Evolutionary conservation across 2,888 invertebrate species (phyloP), one percentile per base, ranked within the genome.

Genomic region (Selenia dentaria): DNA sequence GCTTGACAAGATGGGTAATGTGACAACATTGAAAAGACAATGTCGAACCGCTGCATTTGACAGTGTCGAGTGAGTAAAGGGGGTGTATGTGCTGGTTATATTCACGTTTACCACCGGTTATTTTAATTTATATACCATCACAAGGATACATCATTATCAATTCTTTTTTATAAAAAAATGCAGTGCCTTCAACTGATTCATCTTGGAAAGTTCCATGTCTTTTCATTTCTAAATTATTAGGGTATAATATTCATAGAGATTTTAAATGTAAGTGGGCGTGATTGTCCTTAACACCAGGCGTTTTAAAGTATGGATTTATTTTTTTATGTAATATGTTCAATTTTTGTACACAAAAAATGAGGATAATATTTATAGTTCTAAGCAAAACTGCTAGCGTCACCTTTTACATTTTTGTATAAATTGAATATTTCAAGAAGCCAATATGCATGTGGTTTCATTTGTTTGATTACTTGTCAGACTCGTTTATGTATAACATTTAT

Each of bases 141-240:
- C 63, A 72, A 64, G 56, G 58, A 57, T 44, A 54, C 42, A 52
- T 59, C 40, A 28, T 50, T 52, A 39, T 61, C 47, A 37, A 56
- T 62, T 41, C 66, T 48, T 12, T 26, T 38, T 63, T 68, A 68
- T 63, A 63, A 63, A 64, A 67, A 70, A 79, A 78, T 74, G 78
- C 85, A 86, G 87, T 87, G 87, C 87, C 87, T 87, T 87, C 73
- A 70, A 70, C 69, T 71, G 66, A 71, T 73, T 67, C 69, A 70
- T 70, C 70, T 42, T 43, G 16, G 44, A 48, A 59, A 62, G 67
- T 67, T 63, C 64, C 60, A 59, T 59, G 62, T 67, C 62, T 62
- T 65, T 63, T 69, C 38, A 61, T 63, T 72, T 67, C 49, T 38
- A 32, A 61, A 54, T 49, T 41, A 31, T 37, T 62, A 67, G 61